Percentiles rank a stretch among this genome's conserved stretches.
Conservation (phyloP, 2,797 vertebrate species). For the Pseudochirops corinnae region DNA sequence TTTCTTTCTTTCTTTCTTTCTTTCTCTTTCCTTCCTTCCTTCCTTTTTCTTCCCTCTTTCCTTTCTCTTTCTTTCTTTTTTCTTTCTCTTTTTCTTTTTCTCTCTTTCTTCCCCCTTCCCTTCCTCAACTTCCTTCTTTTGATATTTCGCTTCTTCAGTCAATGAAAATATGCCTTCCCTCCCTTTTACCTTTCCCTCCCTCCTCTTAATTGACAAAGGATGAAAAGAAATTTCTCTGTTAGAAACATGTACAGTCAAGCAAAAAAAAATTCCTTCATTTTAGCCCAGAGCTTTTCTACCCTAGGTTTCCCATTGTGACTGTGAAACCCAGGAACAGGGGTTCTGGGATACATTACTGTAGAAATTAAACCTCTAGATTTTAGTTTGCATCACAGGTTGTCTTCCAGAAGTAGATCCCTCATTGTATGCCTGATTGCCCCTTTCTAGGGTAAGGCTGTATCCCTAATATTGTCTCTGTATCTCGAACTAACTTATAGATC, state of each 20-base stretch:
- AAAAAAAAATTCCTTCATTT: neutral
- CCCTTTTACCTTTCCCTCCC: neutral
- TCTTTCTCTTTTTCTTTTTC: rapidly evolving
- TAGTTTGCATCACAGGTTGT: neutral
- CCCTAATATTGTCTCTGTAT: neutral
- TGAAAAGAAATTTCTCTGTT: neutral
- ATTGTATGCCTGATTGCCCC: neutral
- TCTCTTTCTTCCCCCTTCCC: no score
- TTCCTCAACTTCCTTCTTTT: neutral
- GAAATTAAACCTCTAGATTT: neutral
- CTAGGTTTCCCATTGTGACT: neutral
- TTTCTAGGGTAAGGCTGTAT: neutral
- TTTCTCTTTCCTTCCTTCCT: neutral
- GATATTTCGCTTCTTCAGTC: neutral
- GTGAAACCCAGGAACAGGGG: neutral
- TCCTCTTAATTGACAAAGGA: neutral
- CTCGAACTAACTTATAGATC: neutral
- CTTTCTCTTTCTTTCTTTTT: neutral
- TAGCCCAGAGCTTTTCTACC: neutral
- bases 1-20: rapidly evolving
- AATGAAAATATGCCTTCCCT: neutral
- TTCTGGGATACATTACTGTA: neutral
- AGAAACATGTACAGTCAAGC: neutral
- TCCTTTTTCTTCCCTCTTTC: neutral
- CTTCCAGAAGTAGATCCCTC: neutral